Conservation (phyloP, 2,797 vertebrate genomes). For the Eulemur albifrons region DNA sequence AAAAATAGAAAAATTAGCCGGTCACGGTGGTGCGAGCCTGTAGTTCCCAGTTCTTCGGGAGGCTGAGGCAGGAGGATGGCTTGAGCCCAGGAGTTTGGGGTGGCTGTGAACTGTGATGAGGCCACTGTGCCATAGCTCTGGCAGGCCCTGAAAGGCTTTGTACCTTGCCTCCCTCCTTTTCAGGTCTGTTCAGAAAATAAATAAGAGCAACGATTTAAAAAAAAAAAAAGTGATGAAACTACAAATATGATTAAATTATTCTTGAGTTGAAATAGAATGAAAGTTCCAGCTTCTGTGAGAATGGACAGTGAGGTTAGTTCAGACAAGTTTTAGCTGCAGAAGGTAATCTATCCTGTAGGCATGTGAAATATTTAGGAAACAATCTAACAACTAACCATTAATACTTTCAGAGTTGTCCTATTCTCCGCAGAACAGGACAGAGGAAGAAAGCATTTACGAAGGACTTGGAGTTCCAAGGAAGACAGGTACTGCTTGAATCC, state of each 20-base stretch:
- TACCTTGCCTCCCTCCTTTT: neutral
- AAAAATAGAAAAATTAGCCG: neutral
- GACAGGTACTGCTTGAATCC: neutral
- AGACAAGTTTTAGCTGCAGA: neutral
- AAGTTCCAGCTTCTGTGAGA: neutral
- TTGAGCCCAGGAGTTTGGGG: neutral
- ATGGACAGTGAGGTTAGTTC: neutral
- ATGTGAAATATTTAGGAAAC: neutral
- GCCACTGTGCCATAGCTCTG: neutral
- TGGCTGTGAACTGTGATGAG: neutral
- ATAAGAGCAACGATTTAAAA: neutral
- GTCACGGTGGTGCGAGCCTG: neutral
- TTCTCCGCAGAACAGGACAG: neutral
- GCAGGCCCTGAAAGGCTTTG: neutral
- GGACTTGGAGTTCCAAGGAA: neutral
- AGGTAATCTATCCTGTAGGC: neutral
- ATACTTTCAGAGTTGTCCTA: neutral
- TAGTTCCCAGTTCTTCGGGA: neutral
- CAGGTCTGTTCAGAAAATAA: neutral
- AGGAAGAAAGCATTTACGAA: neutral
- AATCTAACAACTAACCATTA: neutral
- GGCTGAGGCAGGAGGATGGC: neutral
- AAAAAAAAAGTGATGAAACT: neutral
- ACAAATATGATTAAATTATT: neutral
- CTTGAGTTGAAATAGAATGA: neutral